These are phyloP conservation scores for Apoda limacodes DNA, from an alignment of 2,888 invertebrate species.

Conservation along the genomic window DNA sequence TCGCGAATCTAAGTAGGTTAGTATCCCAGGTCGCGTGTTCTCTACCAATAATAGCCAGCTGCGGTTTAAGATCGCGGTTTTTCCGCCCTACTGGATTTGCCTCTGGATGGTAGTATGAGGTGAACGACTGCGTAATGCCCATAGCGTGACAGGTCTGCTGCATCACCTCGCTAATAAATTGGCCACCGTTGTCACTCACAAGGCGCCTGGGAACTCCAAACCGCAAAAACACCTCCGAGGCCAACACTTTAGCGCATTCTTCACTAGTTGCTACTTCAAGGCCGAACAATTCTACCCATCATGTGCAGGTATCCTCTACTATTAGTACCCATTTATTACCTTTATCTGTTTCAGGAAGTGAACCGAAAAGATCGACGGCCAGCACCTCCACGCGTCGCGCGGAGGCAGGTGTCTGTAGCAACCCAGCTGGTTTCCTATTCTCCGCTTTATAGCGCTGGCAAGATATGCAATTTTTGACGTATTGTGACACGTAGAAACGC, in stretches of 20 bases:
- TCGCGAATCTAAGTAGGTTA: slow-evolving; percentile 11
- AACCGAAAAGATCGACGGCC: slow-evolving; percentile 20
- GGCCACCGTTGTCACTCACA: slow-evolving; percentile 30
- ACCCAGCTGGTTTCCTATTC: slow-evolving; percentile 14
- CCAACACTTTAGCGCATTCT: slow-evolving; percentile 15
- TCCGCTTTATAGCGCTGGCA: slow-evolving; percentile 18
- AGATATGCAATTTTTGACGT: slow-evolving; percentile 10
- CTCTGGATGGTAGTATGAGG: slow-evolving; percentile 17
- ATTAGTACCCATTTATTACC: slow-evolving; percentile 23
- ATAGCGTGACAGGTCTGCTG: slow-evolving; percentile 14
- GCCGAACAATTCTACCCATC: slow-evolving; percentile 26
- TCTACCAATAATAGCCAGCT: slow-evolving; percentile 21
- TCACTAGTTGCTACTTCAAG: slow-evolving; percentile 18
- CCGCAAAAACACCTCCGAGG: slow-evolving; percentile 21
- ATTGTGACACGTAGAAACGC: slow-evolving; percentile 16
- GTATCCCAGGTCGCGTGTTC: slow-evolving; percentile 10
- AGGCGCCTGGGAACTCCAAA: slow-evolving; percentile 29
- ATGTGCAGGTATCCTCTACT: slow-evolving; percentile 18
- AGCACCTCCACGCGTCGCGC: slow-evolving; percentile 12
- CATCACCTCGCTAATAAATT: slow-evolving; percentile 18
- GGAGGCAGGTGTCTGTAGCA: slow-evolving; percentile 13
- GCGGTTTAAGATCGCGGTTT: slow-evolving; percentile 25
- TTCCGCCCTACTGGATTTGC: slow-evolving; percentile 27
- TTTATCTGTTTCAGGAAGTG: slow-evolving; percentile 15
- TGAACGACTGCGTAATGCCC: slow-evolving; percentile 12